Percentiles rank a stretch among this genome's conserved stretches.
Evolutionary conservation across 2,888 invertebrate genomes (phyloP).

Genomic region (Athalia cordata): DNA sequence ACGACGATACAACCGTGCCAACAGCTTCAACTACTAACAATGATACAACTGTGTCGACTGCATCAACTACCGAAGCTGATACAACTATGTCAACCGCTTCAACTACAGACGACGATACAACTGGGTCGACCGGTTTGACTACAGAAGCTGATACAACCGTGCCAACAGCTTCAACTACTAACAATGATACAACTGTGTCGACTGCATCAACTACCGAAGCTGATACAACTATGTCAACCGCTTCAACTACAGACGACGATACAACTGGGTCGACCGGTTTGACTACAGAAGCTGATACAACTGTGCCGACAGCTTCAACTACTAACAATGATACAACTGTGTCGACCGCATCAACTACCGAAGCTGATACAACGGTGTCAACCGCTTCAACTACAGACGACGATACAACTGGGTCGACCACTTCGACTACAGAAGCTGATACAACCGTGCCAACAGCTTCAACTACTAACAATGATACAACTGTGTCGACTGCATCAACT

Average conservation of each 20-base stretch:
- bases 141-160: conserved; percentile 14
- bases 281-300: no score
- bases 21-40: neutral
- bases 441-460: no score
- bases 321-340: neutral
- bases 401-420: neutral
- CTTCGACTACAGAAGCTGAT: neutral
- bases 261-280: no score
- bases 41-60: neutral
- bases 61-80: neutral
- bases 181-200: neutral
- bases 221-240: no score
- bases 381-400: neutral
- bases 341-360: neutral
- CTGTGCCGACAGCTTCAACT: no score
- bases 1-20: neutral
- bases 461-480: neutral
- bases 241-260: no score
- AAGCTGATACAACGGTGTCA: neutral
- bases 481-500: neutral
- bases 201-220: neutral
- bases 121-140: neutral
- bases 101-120: neutral
- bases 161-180: neutral
- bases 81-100: neutral